Evolutionary conservation across 35 echinoderm and acorn worm genomes (phyloP).

Genomic region (Apostichopus japonicus): DNA sequence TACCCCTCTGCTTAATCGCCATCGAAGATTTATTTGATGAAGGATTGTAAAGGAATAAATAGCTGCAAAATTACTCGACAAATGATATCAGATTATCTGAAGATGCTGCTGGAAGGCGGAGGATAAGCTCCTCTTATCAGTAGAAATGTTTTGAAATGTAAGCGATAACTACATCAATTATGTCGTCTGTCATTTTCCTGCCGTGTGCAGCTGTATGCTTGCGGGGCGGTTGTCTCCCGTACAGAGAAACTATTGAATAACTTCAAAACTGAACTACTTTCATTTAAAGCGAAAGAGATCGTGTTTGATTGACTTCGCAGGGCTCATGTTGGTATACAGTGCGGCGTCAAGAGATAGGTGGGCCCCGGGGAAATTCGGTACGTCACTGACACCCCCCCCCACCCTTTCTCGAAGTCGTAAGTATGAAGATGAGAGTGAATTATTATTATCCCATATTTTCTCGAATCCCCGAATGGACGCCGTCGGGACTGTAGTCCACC

Average conservation of each 20-base stretch:
- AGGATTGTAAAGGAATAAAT: conserved; percentile 26
- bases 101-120: neutral
- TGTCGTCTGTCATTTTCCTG: conserved; percentile 30
- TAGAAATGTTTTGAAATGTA: conserved; percentile 27
- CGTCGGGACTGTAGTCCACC: no score
- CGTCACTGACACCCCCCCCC: no score
- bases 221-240: neutral
- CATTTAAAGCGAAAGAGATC: neutral
- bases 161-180: conserved; percentile 33
- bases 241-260: neutral
- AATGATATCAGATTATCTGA: conserved; percentile 41
- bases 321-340: no score
- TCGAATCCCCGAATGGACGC: no score
- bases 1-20: conserved; percentile 27
- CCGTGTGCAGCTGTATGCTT: conserved; percentile 37
- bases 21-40: conserved; percentile 15
- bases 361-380: no score
- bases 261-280: conserved; percentile 10
- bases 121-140: neutral
- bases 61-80: conserved; percentile 35
- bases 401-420: no score
- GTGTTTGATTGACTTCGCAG: no score
- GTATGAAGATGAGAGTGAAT: no score
- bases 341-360: no score
- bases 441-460: no score